phyloP scores from a whole-genome alignment of 2,113 vertebrate genomes.

The Actenoides hombroni region DNA sequence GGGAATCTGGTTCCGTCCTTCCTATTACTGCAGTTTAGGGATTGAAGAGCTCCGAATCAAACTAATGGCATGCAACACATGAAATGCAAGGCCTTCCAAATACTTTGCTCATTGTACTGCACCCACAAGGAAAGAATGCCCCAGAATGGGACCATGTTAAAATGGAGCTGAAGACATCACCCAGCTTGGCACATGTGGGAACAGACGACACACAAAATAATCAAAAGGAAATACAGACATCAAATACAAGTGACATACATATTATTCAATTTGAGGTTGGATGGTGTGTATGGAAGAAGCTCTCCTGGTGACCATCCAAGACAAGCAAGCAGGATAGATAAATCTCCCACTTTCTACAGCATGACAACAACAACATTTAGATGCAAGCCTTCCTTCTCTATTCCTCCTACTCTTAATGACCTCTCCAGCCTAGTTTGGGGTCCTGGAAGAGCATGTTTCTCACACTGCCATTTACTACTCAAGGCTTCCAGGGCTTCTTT shows the following conservation, averaged over 20 bases:
- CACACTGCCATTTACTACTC: fast-evolving
- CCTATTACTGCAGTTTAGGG: background rate
- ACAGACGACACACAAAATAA: background rate
- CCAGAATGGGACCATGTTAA: background rate
- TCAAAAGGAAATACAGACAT: fast-evolving
- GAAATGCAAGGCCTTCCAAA: background rate
- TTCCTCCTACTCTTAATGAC: background rate
- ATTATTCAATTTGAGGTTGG: background rate
- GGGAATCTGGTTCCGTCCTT: background rate
- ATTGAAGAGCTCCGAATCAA: background rate
- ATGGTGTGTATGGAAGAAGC: background rate
- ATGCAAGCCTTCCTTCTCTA: background rate
- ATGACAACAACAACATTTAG: background rate
- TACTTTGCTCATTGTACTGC: background rate
- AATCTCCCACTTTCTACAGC: background rate
- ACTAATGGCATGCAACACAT: background rate
- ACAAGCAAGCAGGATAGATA: background rate
- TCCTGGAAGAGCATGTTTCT: background rate
- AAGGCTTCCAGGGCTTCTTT: background rate
- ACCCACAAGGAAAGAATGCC: background rate
- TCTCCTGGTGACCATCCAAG: background rate
- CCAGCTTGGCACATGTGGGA: background rate
- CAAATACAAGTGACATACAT: background rate
- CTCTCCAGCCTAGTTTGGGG: background rate
- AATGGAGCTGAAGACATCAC: background rate